phyloP scores from a whole-genome alignment of 2,888 invertebrate genomes.

The Digitonthophagus gazella region DNA sequence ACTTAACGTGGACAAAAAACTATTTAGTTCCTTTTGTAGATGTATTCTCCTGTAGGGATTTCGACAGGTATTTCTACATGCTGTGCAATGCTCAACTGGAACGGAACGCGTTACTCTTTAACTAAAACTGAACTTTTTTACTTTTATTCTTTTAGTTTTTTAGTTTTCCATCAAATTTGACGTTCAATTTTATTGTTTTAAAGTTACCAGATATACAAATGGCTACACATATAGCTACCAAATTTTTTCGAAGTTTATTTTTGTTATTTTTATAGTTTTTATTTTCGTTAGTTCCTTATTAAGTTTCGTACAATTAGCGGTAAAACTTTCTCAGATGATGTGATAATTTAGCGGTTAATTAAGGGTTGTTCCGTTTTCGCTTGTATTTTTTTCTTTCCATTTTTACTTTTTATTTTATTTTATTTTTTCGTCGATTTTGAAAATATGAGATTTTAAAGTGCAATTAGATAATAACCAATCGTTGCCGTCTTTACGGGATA shows the following conservation, averaged over 20 bases:
- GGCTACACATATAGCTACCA: neutral
- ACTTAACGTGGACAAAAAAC: neutral
- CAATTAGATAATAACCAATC: too few relatives aligned
- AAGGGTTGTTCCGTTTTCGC: neutral
- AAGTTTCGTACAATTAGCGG: neutral
- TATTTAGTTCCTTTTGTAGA: slow-evolving; percentile 15
- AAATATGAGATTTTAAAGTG: too few relatives aligned
- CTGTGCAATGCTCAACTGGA: slow-evolving; percentile 9
- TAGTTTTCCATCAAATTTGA: too few relatives aligned
- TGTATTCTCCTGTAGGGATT: slow-evolving; percentile 11
- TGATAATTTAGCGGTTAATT: neutral
- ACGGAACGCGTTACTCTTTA: slow-evolving; percentile 11
- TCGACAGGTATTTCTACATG: slow-evolving; percentile 11
- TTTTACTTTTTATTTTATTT: neutral
- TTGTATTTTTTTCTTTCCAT: neutral
- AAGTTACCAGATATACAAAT: too few relatives aligned
- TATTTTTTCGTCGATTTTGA: neutral
- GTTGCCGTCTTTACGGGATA: too few relatives aligned
- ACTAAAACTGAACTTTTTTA: slow-evolving; percentile 6
- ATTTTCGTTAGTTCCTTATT: slow-evolving; percentile 12
- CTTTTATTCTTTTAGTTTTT: too few relatives aligned
- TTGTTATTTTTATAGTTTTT: neutral
- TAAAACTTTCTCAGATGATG: neutral
- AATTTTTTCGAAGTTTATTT: neutral
- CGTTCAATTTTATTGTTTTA: too few relatives aligned